Percentiles rank a stretch among this genome's conserved stretches.
Conservation (phyloP, 1,140 invertebrate genomes). For the Bombus cullumanus region DNA sequence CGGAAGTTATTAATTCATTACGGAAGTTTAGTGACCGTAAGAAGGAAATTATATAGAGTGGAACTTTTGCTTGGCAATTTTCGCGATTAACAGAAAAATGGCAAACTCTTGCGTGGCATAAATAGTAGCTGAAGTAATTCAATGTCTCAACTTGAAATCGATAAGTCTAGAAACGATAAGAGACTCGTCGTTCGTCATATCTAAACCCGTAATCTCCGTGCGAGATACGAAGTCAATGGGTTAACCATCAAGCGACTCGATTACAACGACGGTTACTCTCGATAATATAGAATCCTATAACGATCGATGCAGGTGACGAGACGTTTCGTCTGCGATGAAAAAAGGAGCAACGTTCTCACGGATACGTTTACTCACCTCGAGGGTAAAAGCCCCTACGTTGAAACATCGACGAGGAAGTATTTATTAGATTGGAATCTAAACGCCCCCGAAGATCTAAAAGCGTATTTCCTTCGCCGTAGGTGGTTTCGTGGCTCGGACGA, state of each 20-base stretch:
- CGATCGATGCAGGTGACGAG: slow-evolving; percentile 14
- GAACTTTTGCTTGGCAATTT: no score
- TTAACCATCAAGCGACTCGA: slow-evolving; percentile 19
- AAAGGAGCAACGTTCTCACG: slow-evolving; percentile 41
- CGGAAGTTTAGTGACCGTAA: no score
- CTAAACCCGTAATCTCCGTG: background rate
- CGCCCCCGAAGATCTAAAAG: slow-evolving; percentile 70
- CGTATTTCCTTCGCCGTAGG: slow-evolving; percentile 77
- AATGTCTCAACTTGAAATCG: background rate
- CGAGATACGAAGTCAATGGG: background rate
- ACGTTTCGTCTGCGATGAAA: background rate
- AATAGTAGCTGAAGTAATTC: background rate
- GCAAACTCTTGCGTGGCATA: background rate
- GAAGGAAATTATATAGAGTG: no score
- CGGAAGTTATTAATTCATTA: no score
- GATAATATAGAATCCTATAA: background rate
- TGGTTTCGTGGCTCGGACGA: slow-evolving; percentile 62
- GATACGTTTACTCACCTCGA: slow-evolving; percentile 66
- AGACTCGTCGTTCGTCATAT: background rate
- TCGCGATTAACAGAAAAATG: no score
- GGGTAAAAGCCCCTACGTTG: slow-evolving; percentile 28
- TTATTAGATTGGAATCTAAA: slow-evolving; percentile 78
- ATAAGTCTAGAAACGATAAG: background rate
- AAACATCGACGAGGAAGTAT: slow-evolving; percentile 72
- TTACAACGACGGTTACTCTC: background rate